phyloP scores from a whole-genome alignment of 1,140 invertebrate genomes.

The Drosophila mayri region DNA sequence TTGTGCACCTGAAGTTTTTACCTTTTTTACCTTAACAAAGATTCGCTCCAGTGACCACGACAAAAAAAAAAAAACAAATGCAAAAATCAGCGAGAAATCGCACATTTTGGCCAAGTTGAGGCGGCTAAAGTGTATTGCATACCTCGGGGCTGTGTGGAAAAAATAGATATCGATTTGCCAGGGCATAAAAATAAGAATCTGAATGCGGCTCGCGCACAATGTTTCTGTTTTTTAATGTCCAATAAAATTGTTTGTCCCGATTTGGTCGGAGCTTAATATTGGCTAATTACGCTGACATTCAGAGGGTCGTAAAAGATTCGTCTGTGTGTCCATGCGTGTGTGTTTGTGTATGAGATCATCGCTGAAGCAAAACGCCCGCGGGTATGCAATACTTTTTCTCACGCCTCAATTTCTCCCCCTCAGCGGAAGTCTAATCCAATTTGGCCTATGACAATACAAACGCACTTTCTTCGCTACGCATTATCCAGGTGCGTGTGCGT shows the following conservation, averaged over 20 bases:
- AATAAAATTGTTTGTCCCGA: conserved; percentile 21
- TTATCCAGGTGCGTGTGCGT: conserved; percentile 72
- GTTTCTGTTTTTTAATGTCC: conserved; percentile 12
- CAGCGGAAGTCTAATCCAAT: conserved; percentile 58
- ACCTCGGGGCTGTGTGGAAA: conserved; percentile 65
- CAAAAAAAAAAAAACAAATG: conserved; percentile 21
- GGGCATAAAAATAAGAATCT: conserved; percentile 35
- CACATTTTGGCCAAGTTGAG: conserved; percentile 20
- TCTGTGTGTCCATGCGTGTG: conserved; percentile 20
- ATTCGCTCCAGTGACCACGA: conserved; percentile 64
- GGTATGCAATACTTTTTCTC: conserved; percentile 75
- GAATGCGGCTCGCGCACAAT: conserved; percentile 7
- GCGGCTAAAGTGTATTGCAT: conserved; percentile 73
- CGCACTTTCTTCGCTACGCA: conserved; percentile 76
- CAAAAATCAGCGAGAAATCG: conserved; percentile 31
- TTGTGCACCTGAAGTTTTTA: conserved; percentile 54
- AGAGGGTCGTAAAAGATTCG: conserved; percentile 7
- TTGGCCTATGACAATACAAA: conserved; percentile 72
- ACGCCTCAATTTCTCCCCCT: conserved; percentile 36
- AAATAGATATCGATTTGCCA: conserved; percentile 80
- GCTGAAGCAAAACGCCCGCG: conserved; percentile 57
- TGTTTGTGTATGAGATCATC: conserved; percentile 73
- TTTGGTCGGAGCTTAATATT: conserved; percentile 40
- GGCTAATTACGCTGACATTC: conserved; percentile 38
- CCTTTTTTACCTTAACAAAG: conserved; percentile 33